Percentiles rank a stretch among this genome's conserved stretches.
These are phyloP conservation scores for Acanthurus lineatus DNA, from an alignment of 2,797 vertebrate species.

Conservation along the genomic window DNA sequence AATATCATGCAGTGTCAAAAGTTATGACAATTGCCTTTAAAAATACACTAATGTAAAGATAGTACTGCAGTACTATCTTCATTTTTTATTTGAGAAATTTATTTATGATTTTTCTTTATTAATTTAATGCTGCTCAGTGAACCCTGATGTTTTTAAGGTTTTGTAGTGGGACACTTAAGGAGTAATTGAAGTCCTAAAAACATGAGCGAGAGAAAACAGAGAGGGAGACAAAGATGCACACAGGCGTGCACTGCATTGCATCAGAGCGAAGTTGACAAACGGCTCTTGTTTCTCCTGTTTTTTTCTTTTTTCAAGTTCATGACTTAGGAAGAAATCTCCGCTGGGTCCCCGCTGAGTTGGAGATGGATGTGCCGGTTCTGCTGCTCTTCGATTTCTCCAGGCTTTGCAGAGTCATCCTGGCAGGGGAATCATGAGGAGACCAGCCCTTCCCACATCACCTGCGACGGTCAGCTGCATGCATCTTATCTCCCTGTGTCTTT, in stretches of 20 bases:
- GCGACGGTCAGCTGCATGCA: slow-evolving; percentile 48
- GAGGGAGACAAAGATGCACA: slow-evolving; percentile 45
- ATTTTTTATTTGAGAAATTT: not conserved
- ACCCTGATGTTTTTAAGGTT: not conserved
- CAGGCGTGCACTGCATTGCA: slow-evolving; percentile 63
- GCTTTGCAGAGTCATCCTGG: slow-evolving; percentile 81
- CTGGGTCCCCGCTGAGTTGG: slow-evolving; percentile 72
- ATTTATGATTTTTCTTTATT: not conserved
- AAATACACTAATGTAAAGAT: slow-evolving; percentile 1
- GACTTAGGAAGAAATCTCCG: slow-evolving; percentile 60
- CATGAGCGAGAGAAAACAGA: slow-evolving; percentile 1
- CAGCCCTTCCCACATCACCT: slow-evolving; percentile 63
- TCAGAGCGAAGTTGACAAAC: slow-evolving; percentile 69
- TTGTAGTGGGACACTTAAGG: not conserved
- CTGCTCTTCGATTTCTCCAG: slow-evolving; percentile 62
- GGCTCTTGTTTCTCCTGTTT: slow-evolving; percentile 45
- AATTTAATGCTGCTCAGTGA: slow-evolving; percentile 3
- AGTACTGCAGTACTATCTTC: not conserved
- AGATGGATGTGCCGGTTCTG: slow-evolving; percentile 66
- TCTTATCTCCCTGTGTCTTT: slow-evolving; percentile 30
- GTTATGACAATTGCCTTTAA: not conserved
- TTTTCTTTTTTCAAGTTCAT: slow-evolving; percentile 54
- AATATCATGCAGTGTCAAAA: not conserved
- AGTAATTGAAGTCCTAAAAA: slow-evolving; percentile 18
- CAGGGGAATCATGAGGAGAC: slow-evolving; percentile 53